Percentiles rank a stretch among this genome's conserved stretches.
Evolutionary conservation across 2,113 vertebrate species (phyloP).

Genomic region (Platycercus adscitus): DNA sequence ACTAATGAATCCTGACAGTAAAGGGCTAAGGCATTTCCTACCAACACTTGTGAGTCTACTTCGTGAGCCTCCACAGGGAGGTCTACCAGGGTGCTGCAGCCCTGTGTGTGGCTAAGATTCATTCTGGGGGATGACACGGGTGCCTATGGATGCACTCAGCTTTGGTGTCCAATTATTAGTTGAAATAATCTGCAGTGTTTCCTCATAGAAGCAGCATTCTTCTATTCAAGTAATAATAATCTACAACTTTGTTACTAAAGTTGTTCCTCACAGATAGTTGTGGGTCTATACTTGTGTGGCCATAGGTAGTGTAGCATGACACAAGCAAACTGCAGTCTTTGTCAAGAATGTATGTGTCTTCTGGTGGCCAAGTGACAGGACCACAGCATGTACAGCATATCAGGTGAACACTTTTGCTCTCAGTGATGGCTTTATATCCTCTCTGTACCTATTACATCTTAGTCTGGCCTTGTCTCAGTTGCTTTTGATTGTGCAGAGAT

Average conservation of each 20-base stretch:
- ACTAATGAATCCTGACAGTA: background rate
- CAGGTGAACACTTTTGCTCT: background rate
- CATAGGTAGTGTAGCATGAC: background rate
- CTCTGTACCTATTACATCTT: background rate
- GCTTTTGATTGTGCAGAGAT: background rate
- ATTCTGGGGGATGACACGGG: accelerated
- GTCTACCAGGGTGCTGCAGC: background rate
- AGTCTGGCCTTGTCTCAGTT: background rate
- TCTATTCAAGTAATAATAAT: background rate
- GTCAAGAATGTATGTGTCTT: background rate
- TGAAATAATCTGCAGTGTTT: background rate
- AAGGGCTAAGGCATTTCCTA: background rate
- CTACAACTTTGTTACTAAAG: background rate
- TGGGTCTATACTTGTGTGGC: background rate
- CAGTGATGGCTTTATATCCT: background rate
- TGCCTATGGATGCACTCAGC: background rate
- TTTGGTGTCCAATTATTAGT: background rate
- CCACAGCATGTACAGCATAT: background rate
- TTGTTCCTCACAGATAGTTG: background rate
- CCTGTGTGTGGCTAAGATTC: accelerated
- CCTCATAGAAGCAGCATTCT: background rate
- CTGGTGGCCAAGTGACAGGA: background rate
- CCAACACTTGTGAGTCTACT: background rate
- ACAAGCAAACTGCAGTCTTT: background rate
- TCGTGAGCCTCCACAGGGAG: background rate